Percentiles rank a stretch among this genome's conserved stretches.
Evolutionary conservation across 1,140 invertebrate genomes (phyloP).

Genomic region (Orchestia grillus): DNA sequence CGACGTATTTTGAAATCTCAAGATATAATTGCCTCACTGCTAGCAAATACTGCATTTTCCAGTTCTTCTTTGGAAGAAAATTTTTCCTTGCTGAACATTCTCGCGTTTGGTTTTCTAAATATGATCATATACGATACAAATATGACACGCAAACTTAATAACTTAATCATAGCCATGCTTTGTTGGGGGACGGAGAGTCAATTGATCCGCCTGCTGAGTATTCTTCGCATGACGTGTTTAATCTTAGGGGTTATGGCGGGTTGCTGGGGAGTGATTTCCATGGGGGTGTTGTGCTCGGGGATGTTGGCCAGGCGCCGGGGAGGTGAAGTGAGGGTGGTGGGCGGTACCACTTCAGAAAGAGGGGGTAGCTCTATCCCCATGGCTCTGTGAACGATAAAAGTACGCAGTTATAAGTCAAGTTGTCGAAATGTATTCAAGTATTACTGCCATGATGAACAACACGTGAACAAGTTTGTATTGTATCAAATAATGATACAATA

Average conservation of each 20-base stretch:
- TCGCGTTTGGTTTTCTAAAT: background rate
- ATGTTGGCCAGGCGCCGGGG: conserved; percentile 12
- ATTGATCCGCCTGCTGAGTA: conserved; percentile 13
- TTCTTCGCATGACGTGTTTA: conserved; percentile 35
- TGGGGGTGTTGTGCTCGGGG: conserved; percentile 31
- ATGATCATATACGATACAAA: background rate
- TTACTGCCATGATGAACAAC: background rate
- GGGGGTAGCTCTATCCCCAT: conserved; percentile 47
- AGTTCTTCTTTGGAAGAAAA: background rate
- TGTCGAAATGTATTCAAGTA: background rate
- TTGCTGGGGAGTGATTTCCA: conserved; percentile 25
- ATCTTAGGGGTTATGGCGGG: conserved; percentile 30
- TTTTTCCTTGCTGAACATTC: background rate
- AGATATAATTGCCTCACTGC: background rate
- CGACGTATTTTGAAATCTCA: background rate
- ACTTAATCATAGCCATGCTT: background rate
- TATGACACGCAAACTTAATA: background rate
- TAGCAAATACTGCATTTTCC: background rate
- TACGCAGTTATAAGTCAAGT: background rate
- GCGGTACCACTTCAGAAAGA: background rate
- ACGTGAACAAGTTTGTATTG: too few species aligned
- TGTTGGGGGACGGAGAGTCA: background rate
- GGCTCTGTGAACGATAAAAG: background rate
- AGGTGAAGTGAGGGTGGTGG: background rate
- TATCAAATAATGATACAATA: too few species aligned